Evolutionary conservation across 2,888 invertebrate genomes (phyloP), one percentile per base, ranked within the genome.

Genomic region (Apotomis turbidana): DNA sequence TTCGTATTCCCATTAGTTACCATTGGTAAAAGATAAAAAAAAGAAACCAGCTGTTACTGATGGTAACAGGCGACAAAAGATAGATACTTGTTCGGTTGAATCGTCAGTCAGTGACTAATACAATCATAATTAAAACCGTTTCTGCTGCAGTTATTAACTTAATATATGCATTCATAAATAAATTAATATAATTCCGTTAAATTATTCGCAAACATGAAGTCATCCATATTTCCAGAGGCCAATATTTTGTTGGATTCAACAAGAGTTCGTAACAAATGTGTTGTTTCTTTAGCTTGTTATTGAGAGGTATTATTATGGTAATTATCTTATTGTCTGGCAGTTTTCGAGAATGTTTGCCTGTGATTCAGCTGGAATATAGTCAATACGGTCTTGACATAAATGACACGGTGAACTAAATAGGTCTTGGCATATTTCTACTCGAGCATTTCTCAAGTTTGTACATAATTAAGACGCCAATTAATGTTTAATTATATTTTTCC

Each of bases 221-320:
- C 71, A 72, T 68, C 54, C 10, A 54, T 61, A 38, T 68, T 68
- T 49, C 44, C 9, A 44, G 60, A 63, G 38, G 9, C 27, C 13
- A 13, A 38, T 70, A 57, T 70, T 69, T 59, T 51, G 57, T 38
- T 9, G 49, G 58, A 68, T 68, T 68, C 62, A 58, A 62, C 71
- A 68, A 68, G 57, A 51, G 67, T 59, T 62, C 10, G 63, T 68
- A 68, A 71, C 67, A 62, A 58, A 72, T 44, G 72, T 44, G 59
- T 44, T 68, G 71, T 72, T 63, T 58, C 68, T 59, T 68, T 72
- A 44, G 57, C 52, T 52, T 72, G 68, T 62, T 68, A 68, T 72
- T 72, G 63, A 68, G 60, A 51, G 15, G 36, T 63, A 72, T 72
- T 72, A 68, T 72, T 63, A 72, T 72, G 72, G 27, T 64, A 68